phyloP scores from a whole-genome alignment of 2,797 vertebrate species.

The Onychomys arenicola region DNA sequence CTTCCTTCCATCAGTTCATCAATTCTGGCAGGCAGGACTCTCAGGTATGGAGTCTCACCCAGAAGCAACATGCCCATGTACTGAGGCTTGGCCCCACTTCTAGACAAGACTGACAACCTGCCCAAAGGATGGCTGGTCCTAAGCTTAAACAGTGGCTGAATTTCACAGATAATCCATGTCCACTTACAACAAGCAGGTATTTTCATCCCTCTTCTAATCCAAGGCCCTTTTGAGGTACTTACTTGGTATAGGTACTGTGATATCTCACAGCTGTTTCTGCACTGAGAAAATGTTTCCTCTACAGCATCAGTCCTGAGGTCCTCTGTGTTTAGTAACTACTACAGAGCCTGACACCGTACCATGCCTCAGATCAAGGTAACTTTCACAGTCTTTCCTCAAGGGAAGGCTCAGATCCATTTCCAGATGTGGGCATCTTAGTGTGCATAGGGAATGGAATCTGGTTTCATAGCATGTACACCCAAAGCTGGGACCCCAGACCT shows the following conservation, averaged over 20 bases:
- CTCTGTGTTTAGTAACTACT: accelerated
- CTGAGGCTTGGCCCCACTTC: not conserved
- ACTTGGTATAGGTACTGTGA: not conserved
- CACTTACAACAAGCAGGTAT: not conserved
- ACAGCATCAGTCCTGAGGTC: accelerated
- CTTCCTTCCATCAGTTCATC: accelerated
- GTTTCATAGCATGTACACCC: not conserved
- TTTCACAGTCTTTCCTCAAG: not conserved
- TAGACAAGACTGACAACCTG: not conserved
- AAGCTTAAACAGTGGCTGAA: not conserved
- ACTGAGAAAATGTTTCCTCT: not conserved
- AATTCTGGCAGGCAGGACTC: not conserved
- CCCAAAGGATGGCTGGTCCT: not conserved
- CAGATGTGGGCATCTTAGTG: too few species aligned
- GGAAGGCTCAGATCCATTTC: not conserved
- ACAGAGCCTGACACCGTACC: not conserved
- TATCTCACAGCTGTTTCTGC: not conserved
- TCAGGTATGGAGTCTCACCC: accelerated
- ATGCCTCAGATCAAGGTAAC: accelerated
- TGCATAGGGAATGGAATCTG: not conserved
- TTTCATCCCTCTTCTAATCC: not conserved
- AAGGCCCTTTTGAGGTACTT: not conserved
- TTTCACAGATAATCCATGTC: not conserved
- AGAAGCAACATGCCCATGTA: not conserved
- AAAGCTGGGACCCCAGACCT: too few species aligned